Evolutionary conservation across 2,797 vertebrate genomes (phyloP).

Genomic region (Aulostomus chinensis): DNA sequence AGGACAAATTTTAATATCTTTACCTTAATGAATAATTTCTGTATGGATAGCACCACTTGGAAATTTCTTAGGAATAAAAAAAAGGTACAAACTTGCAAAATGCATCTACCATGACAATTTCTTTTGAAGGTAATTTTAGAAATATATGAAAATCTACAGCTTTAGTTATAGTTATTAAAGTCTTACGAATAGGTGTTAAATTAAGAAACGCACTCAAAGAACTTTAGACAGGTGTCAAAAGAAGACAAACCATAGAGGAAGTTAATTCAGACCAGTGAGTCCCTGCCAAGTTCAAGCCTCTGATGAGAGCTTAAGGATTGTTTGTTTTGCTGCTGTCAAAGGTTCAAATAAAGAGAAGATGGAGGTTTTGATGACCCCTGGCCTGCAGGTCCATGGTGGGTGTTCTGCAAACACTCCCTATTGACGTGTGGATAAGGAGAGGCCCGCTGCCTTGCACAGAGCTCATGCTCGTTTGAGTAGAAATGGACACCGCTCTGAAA

Average conservation of each 20-base stretch:
- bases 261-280: slow-evolving; percentile 53
- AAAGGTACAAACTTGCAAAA: too few relatives aligned
- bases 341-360: slow-evolving; percentile 68
- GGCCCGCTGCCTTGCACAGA: slow-evolving; percentile 46
- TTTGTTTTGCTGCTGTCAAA: slow-evolving; percentile 77
- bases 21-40: too few relatives aligned
- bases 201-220: neutral
- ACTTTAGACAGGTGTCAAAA: slow-evolving; percentile 46
- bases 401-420: slow-evolving; percentile 74
- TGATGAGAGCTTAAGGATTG: slow-evolving; percentile 75
- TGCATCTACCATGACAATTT: neutral
- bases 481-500: slow-evolving; percentile 65
- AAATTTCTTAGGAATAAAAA: too few relatives aligned
- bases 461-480: slow-evolving; percentile 67
- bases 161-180: slow-evolving; percentile 1
- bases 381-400: slow-evolving; percentile 71
- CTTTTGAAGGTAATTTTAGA: neutral
- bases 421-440: slow-evolving; percentile 70
- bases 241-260: slow-evolving; percentile 31
- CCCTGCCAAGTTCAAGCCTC: slow-evolving; percentile 73
- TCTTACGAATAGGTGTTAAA: neutral
- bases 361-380: slow-evolving; percentile 77
- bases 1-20: too few relatives aligned
- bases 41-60: too few relatives aligned
- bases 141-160: too few relatives aligned